These are phyloP conservation scores for Ectropis grisescens DNA, from an alignment of 1,140 invertebrate genomes.

Conservation along the genomic window DNA sequence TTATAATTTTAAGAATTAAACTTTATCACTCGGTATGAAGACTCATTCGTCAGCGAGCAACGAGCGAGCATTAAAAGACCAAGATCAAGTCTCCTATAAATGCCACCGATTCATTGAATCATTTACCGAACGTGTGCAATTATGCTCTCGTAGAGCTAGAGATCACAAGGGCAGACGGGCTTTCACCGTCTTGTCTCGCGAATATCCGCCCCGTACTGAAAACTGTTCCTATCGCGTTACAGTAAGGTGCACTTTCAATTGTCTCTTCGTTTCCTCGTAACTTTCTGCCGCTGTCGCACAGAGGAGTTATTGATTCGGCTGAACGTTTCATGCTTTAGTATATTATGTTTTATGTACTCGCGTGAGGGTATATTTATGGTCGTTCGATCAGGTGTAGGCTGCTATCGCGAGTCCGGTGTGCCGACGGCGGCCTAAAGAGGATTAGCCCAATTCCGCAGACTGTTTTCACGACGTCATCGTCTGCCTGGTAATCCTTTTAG, in stretches of 20 bases:
- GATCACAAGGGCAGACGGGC: conserved; percentile 56
- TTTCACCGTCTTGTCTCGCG: conserved; percentile 49
- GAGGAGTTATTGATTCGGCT: conserved; percentile 49
- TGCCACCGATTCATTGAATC: conserved; percentile 40
- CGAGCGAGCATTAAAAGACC: no score
- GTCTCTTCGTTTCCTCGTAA: conserved; percentile 25
- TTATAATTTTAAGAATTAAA: no score
- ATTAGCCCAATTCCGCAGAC: conserved; percentile 25
- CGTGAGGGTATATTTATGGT: conserved; percentile 8
- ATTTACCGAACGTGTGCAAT: conserved; percentile 46
- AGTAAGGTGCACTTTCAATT: conserved; percentile 37
- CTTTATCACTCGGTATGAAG: no score
- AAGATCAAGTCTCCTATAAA: no score
- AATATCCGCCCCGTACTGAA: conserved; percentile 20
- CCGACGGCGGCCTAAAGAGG: conserved; percentile 12
- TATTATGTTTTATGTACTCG: conserved; percentile 16
- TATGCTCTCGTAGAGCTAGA: conserved; percentile 52
- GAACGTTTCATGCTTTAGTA: conserved; percentile 20
- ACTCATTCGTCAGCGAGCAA: no score
- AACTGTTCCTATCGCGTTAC: conserved; percentile 24
- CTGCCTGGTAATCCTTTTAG: conserved; percentile 22
- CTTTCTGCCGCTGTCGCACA: conserved; percentile 32
- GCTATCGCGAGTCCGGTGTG: conserved; percentile 7
- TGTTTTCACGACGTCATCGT: conserved; percentile 15
- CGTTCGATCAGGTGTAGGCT: conserved; percentile 11